These are phyloP conservation scores for Drosophila rubida DNA, from an alignment of 2,888 invertebrate genomes.

Conservation along the genomic window DNA sequence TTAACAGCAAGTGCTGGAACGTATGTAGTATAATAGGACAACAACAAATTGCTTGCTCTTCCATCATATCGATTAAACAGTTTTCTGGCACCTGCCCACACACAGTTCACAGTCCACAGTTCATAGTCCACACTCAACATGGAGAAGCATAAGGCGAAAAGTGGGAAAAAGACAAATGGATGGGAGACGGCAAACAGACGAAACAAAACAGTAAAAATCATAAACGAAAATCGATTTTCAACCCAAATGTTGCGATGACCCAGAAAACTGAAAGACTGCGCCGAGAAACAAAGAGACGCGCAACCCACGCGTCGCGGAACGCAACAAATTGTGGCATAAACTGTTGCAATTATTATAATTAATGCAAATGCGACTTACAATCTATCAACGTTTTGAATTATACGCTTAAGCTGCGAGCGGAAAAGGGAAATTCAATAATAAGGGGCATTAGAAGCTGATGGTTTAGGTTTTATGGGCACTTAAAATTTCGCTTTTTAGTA, in stretches of 20 bases:
- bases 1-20: not conserved
- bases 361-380: conserved; percentile 66
- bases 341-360: conserved; percentile 76
- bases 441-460: not conserved
- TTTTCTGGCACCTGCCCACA: conserved; percentile 52
- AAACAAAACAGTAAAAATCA: conserved; percentile 46
- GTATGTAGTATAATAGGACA: conserved; percentile 36
- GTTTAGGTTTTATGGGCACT: not conserved
- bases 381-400: conserved; percentile 28
- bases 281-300: conserved; percentile 1
- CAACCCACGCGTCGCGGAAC: conserved; percentile 46
- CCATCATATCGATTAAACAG: conserved; percentile 62
- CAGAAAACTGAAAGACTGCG: conserved; percentile 48
- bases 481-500: too few species aligned
- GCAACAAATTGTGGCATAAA: conserved; percentile 62
- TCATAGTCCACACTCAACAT: conserved; percentile 33
- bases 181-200: conserved; percentile 10
- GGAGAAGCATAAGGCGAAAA: conserved; percentile 26
- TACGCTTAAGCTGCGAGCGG: conserved; percentile 20
- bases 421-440: conserved; percentile 5
- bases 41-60: conserved; percentile 52
- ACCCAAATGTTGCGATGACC: conserved; percentile 75
- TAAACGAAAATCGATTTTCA: conserved; percentile 78
- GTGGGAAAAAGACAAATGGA: conserved; percentile 32
- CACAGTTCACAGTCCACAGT: conserved; percentile 10